Conservation (phyloP, 2,113 vertebrate species). For the Natator depressus region DNA sequence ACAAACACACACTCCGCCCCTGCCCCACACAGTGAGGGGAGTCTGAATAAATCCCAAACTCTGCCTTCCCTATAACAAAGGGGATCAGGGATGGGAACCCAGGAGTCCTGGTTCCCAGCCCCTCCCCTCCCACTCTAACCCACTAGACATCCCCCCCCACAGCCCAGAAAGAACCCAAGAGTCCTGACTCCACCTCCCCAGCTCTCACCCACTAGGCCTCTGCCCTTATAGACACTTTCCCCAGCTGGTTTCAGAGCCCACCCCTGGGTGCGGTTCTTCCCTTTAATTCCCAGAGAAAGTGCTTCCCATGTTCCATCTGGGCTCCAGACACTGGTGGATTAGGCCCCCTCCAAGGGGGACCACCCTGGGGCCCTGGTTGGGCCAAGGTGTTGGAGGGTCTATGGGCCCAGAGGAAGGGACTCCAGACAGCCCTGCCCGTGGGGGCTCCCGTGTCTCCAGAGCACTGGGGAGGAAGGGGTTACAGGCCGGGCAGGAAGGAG, state of each 20-base stretch:
- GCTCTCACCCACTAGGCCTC: neutral
- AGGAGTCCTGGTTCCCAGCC: neutral
- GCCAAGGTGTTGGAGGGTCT: too few species aligned
- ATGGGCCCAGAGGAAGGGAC: too few species aligned
- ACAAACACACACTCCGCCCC: too few species aligned
- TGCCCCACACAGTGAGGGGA: neutral
- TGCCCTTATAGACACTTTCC: neutral
- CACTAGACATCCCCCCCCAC: neutral
- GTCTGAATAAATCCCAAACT: neutral
- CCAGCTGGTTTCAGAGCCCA: neutral
- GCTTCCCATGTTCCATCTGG: accelerated
- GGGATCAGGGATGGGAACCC: neutral
- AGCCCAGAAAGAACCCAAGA: neutral
- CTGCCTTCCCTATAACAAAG: neutral
- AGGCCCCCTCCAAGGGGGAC: neutral
- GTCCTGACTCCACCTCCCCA: neutral
- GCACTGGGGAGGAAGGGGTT: neutral
- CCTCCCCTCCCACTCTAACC: neutral
- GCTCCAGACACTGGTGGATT: too few species aligned
- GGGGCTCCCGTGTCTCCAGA: neutral
- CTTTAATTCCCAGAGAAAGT: neutral
- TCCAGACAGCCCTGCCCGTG: too few species aligned
- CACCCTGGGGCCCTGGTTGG: neutral
- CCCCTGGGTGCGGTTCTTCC: too few species aligned
- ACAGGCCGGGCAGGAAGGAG: neutral